These are phyloP conservation scores for Plusia festucae DNA, from an alignment of 2,888 invertebrate species.

Conservation along the genomic window DNA sequence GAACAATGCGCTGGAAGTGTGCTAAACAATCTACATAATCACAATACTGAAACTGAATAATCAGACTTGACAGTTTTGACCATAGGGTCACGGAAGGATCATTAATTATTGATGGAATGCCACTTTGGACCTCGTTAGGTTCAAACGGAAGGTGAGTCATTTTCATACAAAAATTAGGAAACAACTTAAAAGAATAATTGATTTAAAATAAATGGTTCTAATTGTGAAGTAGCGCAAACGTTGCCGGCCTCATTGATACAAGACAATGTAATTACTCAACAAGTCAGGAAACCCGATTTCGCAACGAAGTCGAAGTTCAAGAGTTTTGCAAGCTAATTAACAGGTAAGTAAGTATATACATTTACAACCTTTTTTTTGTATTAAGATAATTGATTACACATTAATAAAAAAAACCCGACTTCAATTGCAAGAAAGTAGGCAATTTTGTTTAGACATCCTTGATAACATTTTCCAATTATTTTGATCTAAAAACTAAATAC, in stretches of 20 bases:
- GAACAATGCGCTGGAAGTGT: slow-evolving; percentile 36
- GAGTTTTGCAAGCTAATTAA: slow-evolving; percentile 4
- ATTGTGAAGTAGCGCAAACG: slow-evolving; percentile 8
- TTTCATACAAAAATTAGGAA: background rate
- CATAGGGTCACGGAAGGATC: background rate
- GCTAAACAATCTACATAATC: slow-evolving; percentile 30
- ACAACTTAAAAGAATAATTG: background rate
- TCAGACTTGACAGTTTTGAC: slow-evolving; percentile 2
- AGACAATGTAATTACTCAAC: slow-evolving; percentile 28
- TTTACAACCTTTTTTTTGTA: background rate
- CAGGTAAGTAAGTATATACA: background rate
- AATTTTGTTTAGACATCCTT: no score
- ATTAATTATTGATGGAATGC: slow-evolving; percentile 17
- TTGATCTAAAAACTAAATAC: no score
- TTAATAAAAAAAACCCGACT: no score
- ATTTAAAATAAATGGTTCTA: slow-evolving; percentile 1
- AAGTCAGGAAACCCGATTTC: slow-evolving; percentile 8
- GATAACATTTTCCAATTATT: no score
- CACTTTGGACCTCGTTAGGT: background rate
- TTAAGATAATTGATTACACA: background rate
- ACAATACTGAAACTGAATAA: slow-evolving; percentile 14
- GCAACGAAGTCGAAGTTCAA: slow-evolving; percentile 14
- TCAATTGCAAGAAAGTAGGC: no score
- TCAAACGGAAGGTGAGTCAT: background rate
- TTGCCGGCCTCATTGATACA: slow-evolving; percentile 5